phyloP scores from a whole-genome alignment of 1,140 invertebrate genomes.

The Drosophila funebris region DNA sequence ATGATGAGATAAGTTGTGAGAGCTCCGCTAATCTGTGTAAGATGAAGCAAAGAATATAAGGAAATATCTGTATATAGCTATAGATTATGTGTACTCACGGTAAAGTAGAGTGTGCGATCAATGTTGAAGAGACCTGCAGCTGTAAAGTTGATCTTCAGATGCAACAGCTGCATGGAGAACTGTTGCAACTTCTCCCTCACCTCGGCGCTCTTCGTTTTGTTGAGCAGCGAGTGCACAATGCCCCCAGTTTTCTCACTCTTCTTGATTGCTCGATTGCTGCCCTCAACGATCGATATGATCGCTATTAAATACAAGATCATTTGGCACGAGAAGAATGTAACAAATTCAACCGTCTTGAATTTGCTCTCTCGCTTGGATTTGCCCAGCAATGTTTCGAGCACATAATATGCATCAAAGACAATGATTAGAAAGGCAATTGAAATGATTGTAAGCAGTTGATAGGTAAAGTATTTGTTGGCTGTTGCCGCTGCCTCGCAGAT shows the following conservation, averaged over 20 bases:
- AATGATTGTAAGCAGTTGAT: slow-evolving; percentile 78
- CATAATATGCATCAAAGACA: slow-evolving; percentile 82
- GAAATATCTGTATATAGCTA: not conserved
- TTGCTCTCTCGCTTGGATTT: slow-evolving; percentile 78
- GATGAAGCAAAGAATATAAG: not conserved
- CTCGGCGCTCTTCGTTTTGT: slow-evolving; percentile 71
- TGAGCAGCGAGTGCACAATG: slow-evolving; percentile 76
- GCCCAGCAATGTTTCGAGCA: slow-evolving; percentile 79
- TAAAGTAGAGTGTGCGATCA: slow-evolving; percentile 81
- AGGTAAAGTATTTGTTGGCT: slow-evolving; percentile 83
- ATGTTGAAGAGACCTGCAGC: slow-evolving; percentile 82
- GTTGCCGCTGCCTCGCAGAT: slow-evolving; percentile 81
- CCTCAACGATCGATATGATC: slow-evolving; percentile 80
- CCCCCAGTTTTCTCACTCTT: slow-evolving; percentile 82
- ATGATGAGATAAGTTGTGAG: slow-evolving; percentile 82
- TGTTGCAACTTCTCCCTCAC: slow-evolving; percentile 80
- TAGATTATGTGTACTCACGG: slow-evolving; percentile 43
- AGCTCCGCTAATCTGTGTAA: slow-evolving; percentile 79
- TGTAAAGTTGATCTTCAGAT: slow-evolving; percentile 80
- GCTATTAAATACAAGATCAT: slow-evolving; percentile 81
- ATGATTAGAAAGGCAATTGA: slow-evolving; percentile 82
- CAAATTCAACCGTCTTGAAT: slow-evolving; percentile 80
- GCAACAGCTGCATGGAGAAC: slow-evolving; percentile 80
- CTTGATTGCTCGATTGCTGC: slow-evolving; percentile 79
- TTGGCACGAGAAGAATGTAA: slow-evolving; percentile 81